These are phyloP conservation scores for Phylloscopus whistleri DNA, from an alignment of 2,113 vertebrate genomes.

Conservation along the genomic window DNA sequence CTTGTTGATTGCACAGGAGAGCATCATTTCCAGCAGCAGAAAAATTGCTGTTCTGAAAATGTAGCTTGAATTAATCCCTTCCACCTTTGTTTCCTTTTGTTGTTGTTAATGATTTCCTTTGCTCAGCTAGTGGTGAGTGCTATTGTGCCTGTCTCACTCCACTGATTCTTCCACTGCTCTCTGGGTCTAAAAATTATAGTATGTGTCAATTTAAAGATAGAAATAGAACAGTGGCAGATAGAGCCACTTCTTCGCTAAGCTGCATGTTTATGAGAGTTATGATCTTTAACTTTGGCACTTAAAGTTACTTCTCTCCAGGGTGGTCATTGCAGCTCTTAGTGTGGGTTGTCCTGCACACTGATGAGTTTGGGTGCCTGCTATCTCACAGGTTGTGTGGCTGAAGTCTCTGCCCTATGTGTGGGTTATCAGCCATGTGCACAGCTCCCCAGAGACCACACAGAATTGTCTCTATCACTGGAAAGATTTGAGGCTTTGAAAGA, in stretches of 20 bases:
- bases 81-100: not conserved
- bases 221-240: not conserved
- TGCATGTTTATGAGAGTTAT: not conserved
- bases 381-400: not conserved
- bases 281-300: not conserved
- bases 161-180: not conserved
- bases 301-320: not conserved
- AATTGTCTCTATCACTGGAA: not conserved
- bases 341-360: not conserved
- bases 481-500: not conserved
- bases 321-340: not conserved
- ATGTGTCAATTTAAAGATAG: not conserved
- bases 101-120: slow-evolving; percentile 32
- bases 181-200: not conserved
- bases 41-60: not conserved
- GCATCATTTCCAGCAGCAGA: not conserved
- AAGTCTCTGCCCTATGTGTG: not conserved
- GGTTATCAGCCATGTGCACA: not conserved
- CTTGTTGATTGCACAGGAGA: not conserved
- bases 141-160: not conserved
- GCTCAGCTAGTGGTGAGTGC: not conserved
- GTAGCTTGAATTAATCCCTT: not conserved
- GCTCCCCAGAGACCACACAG: not conserved
- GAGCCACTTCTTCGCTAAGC: not conserved
- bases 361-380: not conserved